A percentile compares a stretch with the other conserved stretches of the same genome.
These are phyloP conservation scores for Yponomeuta sedellus DNA, from an alignment of 2,888 invertebrate species.

Conservation along the genomic window DNA sequence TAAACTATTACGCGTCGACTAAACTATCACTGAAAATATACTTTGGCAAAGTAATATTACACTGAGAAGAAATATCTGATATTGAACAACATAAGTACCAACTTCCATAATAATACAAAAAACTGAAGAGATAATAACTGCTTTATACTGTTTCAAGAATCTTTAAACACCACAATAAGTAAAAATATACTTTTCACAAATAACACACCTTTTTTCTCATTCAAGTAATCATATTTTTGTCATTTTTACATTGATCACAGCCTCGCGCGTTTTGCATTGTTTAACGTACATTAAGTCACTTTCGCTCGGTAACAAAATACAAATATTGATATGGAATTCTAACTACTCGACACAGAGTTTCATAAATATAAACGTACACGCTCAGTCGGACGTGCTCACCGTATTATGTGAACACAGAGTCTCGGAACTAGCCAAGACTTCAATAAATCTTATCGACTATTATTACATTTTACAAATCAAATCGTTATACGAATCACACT, in stretches of 20 bases:
- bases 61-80: neutral
- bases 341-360: neutral
- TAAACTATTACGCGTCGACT: neutral
- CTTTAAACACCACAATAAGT: neutral
- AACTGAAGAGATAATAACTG: neutral
- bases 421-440: neutral
- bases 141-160: neutral
- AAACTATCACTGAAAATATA: neutral
- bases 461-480: neutral
- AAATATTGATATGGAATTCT: slow-evolving; percentile 6
- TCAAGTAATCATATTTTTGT: neutral
- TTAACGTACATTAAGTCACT: neutral
- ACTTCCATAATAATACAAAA: neutral
- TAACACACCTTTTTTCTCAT: neutral
- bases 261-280: slow-evolving; percentile 9
- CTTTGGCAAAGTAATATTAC: slow-evolving; percentile 6
- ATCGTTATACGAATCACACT: neutral
- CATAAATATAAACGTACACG: neutral
- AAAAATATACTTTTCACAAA: neutral
- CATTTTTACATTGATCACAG: slow-evolving; percentile 9
- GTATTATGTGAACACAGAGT: neutral
- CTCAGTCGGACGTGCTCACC: neutral
- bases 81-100: neutral
- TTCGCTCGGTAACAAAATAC: neutral
- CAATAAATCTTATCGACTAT: neutral